phyloP scores from a whole-genome alignment of 2,888 invertebrate species.

The Pandemis cinnamomeana region DNA sequence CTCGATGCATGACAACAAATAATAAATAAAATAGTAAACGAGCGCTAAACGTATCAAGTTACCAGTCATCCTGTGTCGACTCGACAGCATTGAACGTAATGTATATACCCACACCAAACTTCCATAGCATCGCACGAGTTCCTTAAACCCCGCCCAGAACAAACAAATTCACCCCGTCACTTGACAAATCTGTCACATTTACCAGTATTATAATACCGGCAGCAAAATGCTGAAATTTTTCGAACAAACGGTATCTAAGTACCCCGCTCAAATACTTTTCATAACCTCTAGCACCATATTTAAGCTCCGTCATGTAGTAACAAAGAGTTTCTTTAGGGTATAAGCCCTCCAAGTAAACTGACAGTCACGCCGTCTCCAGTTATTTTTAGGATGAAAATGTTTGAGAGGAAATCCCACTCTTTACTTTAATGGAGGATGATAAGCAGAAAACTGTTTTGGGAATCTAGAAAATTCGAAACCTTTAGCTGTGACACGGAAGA shows the following conservation, averaged over 20 bases:
- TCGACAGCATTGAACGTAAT: background rate
- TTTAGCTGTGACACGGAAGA: no score
- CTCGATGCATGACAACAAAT: background rate
- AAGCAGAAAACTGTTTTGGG: background rate
- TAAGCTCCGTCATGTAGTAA: conserved; percentile 26
- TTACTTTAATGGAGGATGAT: conserved; percentile 23
- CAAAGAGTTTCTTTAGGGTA: conserved; percentile 27
- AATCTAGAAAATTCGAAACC: background rate
- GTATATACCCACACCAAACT: background rate
- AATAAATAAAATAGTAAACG: background rate
- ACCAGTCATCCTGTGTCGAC: background rate
- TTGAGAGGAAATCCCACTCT: conserved; percentile 32
- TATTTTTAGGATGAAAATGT: conserved; percentile 29
- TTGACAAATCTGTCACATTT: conserved; percentile 30
- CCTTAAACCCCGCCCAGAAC: background rate
- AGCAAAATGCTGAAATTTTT: conserved; percentile 12
- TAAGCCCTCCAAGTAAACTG: conserved; percentile 20
- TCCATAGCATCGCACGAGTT: conserved; percentile 14
- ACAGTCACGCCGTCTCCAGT: conserved; percentile 29
- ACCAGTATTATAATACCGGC: background rate
- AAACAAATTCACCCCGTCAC: conserved; percentile 5
- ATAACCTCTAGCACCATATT: conserved; percentile 28
- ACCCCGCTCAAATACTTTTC: conserved; percentile 23
- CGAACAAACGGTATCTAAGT: conserved; percentile 20
- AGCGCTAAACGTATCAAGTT: background rate